These are phyloP conservation scores for Gymnoscelis rufifasciata DNA, from an alignment of 2,888 invertebrate species.

Conservation along the genomic window DNA sequence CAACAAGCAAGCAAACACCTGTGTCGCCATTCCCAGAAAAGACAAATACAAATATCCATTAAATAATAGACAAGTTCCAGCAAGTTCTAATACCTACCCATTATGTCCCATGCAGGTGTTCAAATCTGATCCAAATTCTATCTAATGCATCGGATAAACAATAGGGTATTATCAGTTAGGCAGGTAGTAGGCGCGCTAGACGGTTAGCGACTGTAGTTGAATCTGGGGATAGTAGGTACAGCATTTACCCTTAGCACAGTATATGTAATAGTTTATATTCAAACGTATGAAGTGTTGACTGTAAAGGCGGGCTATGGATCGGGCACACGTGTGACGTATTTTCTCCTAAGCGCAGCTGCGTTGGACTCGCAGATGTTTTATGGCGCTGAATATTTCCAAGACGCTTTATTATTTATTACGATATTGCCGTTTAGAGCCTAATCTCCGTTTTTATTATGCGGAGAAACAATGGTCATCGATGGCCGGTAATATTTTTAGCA, in stretches of 20 bases:
- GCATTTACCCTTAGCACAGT: too few species aligned
- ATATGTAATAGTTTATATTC: too few species aligned
- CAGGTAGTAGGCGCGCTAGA: constrained; percentile 42
- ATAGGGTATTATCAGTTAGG: constrained; percentile 45
- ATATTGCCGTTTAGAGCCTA: constrained; percentile 76
- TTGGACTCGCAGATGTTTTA: constrained; percentile 76
- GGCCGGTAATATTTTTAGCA: constrained; percentile 67
- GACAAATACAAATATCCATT: constrained; percentile 15
- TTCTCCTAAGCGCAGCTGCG: constrained; percentile 70
- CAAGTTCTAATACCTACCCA: constrained; percentile 30
- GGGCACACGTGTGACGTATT: constrained; percentile 73
- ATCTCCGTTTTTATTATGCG: constrained; percentile 72
- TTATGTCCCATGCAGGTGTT: constrained; percentile 53
- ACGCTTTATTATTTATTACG: constrained; percentile 75
- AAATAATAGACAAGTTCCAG: constrained; percentile 27
- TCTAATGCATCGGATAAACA: constrained; percentile 31
- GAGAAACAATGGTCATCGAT: constrained; percentile 72
- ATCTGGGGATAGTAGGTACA: constrained; percentile 3
- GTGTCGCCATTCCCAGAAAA: constrained; percentile 15
- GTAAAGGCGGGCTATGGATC: constrained; percentile 61
- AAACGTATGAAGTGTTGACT: too few species aligned
- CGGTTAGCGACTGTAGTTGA: constrained; percentile 6
- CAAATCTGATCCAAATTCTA: constrained; percentile 32
- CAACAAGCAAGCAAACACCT: constrained; percentile 1
- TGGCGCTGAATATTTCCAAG: constrained; percentile 74